Conservation (phyloP, 2,113 vertebrate species). For the Phalacrocorax aristotelis region DNA sequence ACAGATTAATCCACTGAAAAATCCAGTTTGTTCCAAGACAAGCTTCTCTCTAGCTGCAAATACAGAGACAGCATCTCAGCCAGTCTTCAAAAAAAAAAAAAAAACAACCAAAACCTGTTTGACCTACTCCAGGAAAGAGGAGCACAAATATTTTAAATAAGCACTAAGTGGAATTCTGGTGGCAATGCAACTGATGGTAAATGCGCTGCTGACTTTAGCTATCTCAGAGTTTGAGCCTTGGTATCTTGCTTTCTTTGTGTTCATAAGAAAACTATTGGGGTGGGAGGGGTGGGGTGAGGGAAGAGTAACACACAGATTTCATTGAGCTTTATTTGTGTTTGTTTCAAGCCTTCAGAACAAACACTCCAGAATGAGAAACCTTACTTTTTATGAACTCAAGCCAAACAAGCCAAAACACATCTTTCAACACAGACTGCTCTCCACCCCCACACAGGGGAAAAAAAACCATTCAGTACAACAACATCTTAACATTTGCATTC, state of each 20-base stretch:
- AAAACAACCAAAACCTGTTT: background rate
- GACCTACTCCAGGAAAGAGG: background rate
- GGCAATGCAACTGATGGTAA: background rate
- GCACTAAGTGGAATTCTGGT: background rate
- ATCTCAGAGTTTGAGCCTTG: background rate
- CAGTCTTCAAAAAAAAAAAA: background rate
- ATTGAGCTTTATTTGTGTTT: constrained; percentile 40
- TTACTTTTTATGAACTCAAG: constrained; percentile 65
- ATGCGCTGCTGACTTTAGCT: background rate
- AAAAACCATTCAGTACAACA: constrained; percentile 41
- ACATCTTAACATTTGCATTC: constrained; percentile 65
- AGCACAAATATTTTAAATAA: constrained; percentile 27
- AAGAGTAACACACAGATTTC: constrained; percentile 20
- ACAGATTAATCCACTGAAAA: constrained; percentile 55
- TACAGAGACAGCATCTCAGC: background rate
- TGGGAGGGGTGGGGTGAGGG: too few species aligned
- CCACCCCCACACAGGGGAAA: constrained; percentile 19
- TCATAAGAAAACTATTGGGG: background rate
- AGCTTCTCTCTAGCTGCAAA: background rate
- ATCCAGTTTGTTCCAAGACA: constrained; percentile 35
- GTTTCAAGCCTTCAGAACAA: constrained; percentile 54
- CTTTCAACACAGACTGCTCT: constrained; percentile 48
- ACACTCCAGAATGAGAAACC: constrained; percentile 51
- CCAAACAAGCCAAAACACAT: constrained; percentile 59
- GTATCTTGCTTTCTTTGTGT: background rate